These are phyloP conservation scores for Herpetotheres cachinnans DNA, from an alignment of 2,113 vertebrate species.

Conservation along the genomic window DNA sequence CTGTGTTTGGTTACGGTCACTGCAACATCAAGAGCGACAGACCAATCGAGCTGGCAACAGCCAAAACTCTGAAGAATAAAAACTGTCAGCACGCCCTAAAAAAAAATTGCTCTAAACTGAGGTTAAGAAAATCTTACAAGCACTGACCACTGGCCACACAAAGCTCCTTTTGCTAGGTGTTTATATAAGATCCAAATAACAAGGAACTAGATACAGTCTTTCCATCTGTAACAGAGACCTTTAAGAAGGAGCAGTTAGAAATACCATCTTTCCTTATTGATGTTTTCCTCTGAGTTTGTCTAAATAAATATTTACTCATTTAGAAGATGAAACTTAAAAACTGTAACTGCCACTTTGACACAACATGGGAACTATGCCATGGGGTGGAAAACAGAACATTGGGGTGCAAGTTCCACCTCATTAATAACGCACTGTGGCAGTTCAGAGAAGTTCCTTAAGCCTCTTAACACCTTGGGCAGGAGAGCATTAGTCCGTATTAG, in stretches of 20 bases:
- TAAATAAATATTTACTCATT: not conserved
- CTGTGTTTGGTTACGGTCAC: not conserved
- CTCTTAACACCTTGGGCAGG: not conserved
- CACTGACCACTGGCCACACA: not conserved
- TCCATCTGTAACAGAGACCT: not conserved
- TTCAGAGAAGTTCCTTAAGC: not conserved
- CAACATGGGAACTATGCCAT: not conserved
- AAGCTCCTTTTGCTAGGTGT: not conserved
- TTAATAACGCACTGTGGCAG: not conserved
- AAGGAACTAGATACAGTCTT: not conserved
- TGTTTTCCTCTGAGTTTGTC: not conserved
- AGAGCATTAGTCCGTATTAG: not conserved
- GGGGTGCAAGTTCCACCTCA: not conserved
- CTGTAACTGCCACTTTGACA: not conserved
- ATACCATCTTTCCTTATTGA: not conserved
- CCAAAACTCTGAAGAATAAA: not conserved
- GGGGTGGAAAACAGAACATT: not conserved
- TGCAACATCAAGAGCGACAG: not conserved
- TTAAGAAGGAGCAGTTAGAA: not conserved
- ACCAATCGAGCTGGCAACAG: not conserved
- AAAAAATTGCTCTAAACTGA: not conserved
- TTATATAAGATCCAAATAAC: not conserved
- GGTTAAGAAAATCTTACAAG: not conserved
- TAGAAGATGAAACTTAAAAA: not conserved
- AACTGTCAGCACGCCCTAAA: not conserved